Evolutionary conservation across 2,113 vertebrate genomes (phyloP).

Genomic region (Rattus rattus): DNA sequence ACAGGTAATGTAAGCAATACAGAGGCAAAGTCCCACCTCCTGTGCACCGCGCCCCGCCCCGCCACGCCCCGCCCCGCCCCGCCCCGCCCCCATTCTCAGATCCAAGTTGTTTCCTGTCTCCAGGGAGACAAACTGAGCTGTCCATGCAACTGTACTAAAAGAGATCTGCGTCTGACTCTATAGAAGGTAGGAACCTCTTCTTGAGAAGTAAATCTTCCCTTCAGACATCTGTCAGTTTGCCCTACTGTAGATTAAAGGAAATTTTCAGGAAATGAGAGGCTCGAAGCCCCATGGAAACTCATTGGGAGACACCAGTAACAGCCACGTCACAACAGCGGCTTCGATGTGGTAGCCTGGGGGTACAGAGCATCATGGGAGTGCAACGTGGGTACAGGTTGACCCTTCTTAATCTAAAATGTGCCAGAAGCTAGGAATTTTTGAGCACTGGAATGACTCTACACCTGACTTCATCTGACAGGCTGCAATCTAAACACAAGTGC

Average conservation of each 20-base stretch:
- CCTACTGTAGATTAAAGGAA: background rate
- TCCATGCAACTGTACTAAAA: fast-evolving
- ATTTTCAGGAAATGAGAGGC: background rate
- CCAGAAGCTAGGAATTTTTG: background rate
- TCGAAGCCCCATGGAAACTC: background rate
- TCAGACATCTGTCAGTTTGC: background rate
- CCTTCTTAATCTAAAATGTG: background rate
- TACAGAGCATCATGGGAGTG: no score
- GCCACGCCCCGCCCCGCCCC: no score
- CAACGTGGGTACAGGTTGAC: background rate
- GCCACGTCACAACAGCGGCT: background rate
- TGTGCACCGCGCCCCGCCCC: no score
- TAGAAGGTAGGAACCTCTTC: background rate
- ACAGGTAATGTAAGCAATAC: background rate
- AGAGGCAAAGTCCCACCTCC: background rate
- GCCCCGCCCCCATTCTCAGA: background rate
- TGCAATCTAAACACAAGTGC: background rate
- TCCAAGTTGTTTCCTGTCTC: background rate
- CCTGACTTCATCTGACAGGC: background rate
- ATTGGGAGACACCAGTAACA: background rate
- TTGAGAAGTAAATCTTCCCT: background rate
- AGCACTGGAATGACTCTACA: background rate
- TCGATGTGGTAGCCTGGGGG: background rate
- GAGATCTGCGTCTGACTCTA: background rate
- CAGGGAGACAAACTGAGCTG: background rate